phyloP scores from a whole-genome alignment of 2,797 vertebrate genomes.

The Enteromius afrohamiltoni region DNA sequence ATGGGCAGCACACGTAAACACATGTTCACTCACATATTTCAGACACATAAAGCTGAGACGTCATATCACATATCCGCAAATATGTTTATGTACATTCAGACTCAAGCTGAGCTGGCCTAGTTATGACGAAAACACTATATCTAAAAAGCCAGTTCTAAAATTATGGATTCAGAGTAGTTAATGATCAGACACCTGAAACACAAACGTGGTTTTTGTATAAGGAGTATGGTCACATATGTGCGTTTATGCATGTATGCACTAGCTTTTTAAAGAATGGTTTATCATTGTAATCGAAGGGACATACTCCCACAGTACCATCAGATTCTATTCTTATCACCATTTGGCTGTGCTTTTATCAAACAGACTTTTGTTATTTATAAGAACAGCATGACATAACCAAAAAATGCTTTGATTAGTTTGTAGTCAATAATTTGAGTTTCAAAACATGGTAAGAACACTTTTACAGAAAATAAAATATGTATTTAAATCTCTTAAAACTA shows the following conservation, averaged over 20 bases:
- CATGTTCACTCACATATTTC: slow-evolving; percentile 35
- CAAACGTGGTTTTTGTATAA: not conserved
- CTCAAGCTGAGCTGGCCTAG: not conserved
- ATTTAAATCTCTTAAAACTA: not conserved
- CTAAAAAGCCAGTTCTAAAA: no score
- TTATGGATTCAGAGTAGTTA: no score
- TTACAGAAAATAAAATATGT: no score
- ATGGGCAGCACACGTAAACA: slow-evolving; percentile 26
- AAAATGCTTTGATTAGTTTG: not conserved
- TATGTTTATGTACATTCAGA: not conserved
- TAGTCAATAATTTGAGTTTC: not conserved
- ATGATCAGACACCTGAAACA: not conserved
- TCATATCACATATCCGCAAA: not conserved
- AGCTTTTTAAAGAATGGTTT: slow-evolving; percentile 15
- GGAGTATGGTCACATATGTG: not conserved
- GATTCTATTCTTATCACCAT: slow-evolving; percentile 31
- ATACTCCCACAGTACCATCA: not conserved
- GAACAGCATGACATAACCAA: not conserved
- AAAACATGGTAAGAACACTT: no score
- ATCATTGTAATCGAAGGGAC: not conserved
- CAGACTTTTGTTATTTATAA: not conserved
- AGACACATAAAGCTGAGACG: slow-evolving; percentile 8
- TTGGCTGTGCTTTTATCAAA: slow-evolving; percentile 5
- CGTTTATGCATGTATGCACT: not conserved
- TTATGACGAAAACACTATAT: not conserved